Conservation (phyloP, 2,888 invertebrate species). For the Encarsia formosa region DNA sequence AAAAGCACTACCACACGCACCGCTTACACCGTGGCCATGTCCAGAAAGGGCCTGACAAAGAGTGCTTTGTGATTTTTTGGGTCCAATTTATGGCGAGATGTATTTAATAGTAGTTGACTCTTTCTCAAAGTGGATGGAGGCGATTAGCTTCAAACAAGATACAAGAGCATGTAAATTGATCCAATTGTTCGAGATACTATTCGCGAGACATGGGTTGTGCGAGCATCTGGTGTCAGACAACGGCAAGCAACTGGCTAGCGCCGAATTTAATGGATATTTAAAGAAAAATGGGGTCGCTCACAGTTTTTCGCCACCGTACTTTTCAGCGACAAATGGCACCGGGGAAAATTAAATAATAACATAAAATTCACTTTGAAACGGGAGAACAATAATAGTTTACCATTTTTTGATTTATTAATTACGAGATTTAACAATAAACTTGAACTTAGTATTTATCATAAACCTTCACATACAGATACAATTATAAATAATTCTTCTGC, state of each 20-base stretch:
- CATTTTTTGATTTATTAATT: no score
- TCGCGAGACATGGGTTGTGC: no score
- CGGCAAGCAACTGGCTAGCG: slow-evolving; percentile 2
- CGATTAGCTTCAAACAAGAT: not conserved
- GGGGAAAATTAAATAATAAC: slow-evolving; percentile 24
- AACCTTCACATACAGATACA: no score
- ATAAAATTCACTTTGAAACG: no score
- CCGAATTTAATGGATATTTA: slow-evolving; percentile 13
- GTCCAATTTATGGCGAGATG: slow-evolving; percentile 14
- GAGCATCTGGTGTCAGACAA: no score
- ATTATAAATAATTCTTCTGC: no score
- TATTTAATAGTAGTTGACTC: slow-evolving; percentile 2
- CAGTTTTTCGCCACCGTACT: slow-evolving; percentile 24
- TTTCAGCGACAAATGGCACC: slow-evolving; percentile 23
- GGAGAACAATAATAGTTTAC: no score
- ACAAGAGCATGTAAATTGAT: slow-evolving; percentile 5
- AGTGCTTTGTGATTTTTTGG: slow-evolving; percentile 17
- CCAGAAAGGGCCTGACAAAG: no score
- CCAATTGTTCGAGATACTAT: not conserved
- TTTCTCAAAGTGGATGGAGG: slow-evolving; percentile 11
- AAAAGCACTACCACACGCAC: slow-evolving; percentile 5
- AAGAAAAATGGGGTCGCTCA: slow-evolving; percentile 14
- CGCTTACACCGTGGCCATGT: slow-evolving; percentile 13
- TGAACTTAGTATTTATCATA: no score
- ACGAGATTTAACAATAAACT: no score